Evolutionary conservation across 2,113 vertebrate species (phyloP).

Genomic region (Oryctolagus cuniculus): mOryCun1.1 NC_091442.1:31876001-31876500

Average conservation of each 20-base stretch:
- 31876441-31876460: neutral
- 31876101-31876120: too few species aligned
- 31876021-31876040: too few species aligned
- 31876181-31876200: too few species aligned
- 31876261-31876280: neutral
- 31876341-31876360: neutral
- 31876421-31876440: neutral
- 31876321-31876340: neutral
- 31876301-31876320: neutral
- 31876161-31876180: too few species aligned
- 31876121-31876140: too few species aligned
- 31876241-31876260: neutral
- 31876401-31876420: neutral
- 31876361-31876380: slow-evolving; percentile 38
- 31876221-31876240: neutral
- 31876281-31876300: slow-evolving; percentile 15
- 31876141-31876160: too few species aligned
- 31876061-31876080: too few species aligned
- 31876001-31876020: too few species aligned
- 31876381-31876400: neutral
- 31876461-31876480: neutral
- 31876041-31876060: too few species aligned
- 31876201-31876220: too few species aligned
- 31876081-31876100: too few species aligned
- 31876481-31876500: neutral